Evolutionary conservation across 2,888 invertebrate species (phyloP), one percentile per base, ranked within the genome.

Genomic region (Metacarcinus magister): DNA sequence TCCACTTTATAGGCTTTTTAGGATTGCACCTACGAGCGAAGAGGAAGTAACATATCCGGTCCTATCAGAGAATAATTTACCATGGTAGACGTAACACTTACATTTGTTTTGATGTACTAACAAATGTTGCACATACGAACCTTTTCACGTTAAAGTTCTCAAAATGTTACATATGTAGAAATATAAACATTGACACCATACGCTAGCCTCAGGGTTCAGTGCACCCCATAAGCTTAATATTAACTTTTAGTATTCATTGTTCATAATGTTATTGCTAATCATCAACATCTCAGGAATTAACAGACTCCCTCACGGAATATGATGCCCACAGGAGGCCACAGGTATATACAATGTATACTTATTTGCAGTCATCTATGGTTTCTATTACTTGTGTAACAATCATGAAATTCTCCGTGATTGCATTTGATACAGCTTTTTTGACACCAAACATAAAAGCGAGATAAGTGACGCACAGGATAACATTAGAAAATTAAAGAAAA

Each of bases 1-100:
- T 96, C 93, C 96, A 96, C 46, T 13, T 95, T 23, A 3, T 96
- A 0, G 96, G 96, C 13, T 96, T 96, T 46, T 10, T 94, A 32
- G 96, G 95, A 19, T 67, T 96, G 3, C 87, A 94, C 39, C 39
- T 94, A 28, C 48, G 96, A 82, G 95, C 96, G 13, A 92, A 93
- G 39, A 96, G 60, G 87, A 95, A 95, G 44, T 95, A 94, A 87
- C 75, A n/a, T n/a, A 28, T 28, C 4, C n/a, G n/a, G 60, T 60
- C 19, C 19, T 23, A 2, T 19, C 60, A 5, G 4, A 60, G 23
- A 39, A 39, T 39, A 39, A 39, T 5, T 2, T 60, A 60, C 60
- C 19, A 23, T 23, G 19, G 19, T 19, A 54, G 13, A 13, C 54
- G 54, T 54, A 54, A 54, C 54, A 54, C 3, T 60, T 19, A 39